Base-by-base conservation (phyloP, 2,888 invertebrate genomes). In the Colostygia pectinataria region DNA sequence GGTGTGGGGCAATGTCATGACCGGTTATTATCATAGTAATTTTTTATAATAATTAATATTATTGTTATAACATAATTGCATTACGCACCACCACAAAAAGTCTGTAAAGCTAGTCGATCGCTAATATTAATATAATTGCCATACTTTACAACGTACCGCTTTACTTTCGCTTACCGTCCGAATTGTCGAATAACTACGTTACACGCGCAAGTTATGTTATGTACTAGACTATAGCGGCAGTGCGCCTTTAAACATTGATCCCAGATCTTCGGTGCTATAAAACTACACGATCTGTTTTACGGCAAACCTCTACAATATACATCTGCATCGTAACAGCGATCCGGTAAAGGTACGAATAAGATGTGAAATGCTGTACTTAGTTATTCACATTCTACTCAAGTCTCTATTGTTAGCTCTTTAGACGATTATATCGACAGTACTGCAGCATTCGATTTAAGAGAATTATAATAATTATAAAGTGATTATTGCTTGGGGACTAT, bases 251-350 rank as follows among this genome's bases (percentile, higher is more conserved):
- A 66, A 5, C 72, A 72, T 67, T 63, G 66, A 66, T 18, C 27
- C 69, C 64, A 55, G 55, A 60, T 61, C 18, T 18, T 66, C 66
- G 61, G 56, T 62, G 71, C 71, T 72, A 75, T 83, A 82, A 81
- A 85, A 77, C 74, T 71, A 68, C 73, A 74, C 73, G 70, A 71
- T 65, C 71, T 75, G 74, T 77, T 83, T 83, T 80, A 84, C 77
- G 81, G 78, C 75, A 69, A 63, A 72, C 75, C 71, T 66, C 70
- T 66, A 70, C 70, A 74, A 76, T 74, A 71, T 61, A 65, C 68
- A 71, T 71, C 69, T 67, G 65, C 66, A 71, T 72, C 66, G 64
- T 68, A 71, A 66, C 72, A 73, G 73, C 68, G 68, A 72, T 68
- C 65, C 66, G 55, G 68, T 71, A 71, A 74, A 74, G 74, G 73